Conservation (phyloP, 2,888 invertebrate species). For the Augochlorella aurata region DNA sequence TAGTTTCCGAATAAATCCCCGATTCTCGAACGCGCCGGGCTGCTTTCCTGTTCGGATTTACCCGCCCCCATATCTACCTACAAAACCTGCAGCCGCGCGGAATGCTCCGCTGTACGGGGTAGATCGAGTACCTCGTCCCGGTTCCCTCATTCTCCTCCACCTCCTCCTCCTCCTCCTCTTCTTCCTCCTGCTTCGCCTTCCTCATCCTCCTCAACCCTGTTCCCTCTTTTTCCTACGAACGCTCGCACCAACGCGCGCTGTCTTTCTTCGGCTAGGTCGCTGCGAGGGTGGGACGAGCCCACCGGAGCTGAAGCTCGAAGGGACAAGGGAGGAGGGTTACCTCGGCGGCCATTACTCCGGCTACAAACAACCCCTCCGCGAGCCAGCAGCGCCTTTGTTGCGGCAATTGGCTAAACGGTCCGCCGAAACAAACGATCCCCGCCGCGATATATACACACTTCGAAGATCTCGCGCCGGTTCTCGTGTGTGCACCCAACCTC, state of each 20-base stretch:
- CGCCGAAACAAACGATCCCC: constrained; percentile 77
- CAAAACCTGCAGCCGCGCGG: constrained; percentile 64
- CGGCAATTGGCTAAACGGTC: constrained; percentile 79
- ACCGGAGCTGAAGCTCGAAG: constrained; percentile 60
- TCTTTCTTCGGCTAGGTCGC: constrained; percentile 37
- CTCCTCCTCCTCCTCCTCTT: constrained; percentile 50
- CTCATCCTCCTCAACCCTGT: constrained; percentile 33
- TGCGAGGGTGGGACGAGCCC: constrained; percentile 37
- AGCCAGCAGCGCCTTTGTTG: constrained; percentile 77
- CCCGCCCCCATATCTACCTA: constrained; percentile 73
- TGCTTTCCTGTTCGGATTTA: constrained; percentile 79
- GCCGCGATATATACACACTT: constrained; percentile 65
- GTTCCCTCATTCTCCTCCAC: constrained; percentile 41
- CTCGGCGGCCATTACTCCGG: constrained; percentile 77
- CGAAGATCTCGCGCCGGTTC: constrained; percentile 43
- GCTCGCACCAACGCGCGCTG: constrained; percentile 23
- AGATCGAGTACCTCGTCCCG: constrained; percentile 65
- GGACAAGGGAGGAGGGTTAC: constrained; percentile 62
- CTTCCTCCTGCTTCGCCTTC: constrained; percentile 35
- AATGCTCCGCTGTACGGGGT: constrained; percentile 65
- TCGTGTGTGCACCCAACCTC: neutral
- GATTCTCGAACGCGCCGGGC: constrained; percentile 78
- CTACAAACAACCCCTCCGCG: constrained; percentile 79
- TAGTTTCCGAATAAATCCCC: constrained; percentile 81
- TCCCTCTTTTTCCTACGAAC: constrained; percentile 51